Conservation (phyloP, 2,888 invertebrate genomes). For the Leptogaster cylindrica region DNA sequence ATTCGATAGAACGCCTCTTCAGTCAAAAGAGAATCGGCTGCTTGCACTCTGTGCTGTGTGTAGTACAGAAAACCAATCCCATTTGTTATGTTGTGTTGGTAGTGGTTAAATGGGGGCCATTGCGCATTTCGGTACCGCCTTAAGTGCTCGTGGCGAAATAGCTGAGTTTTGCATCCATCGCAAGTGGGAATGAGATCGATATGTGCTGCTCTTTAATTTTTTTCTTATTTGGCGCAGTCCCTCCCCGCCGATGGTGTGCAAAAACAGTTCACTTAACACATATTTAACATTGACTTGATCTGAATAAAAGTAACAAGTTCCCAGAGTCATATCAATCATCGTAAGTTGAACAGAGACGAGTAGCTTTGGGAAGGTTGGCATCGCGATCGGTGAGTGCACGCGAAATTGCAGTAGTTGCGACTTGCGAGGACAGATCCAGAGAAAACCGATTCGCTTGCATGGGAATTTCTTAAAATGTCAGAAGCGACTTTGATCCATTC, state of each 20-base stretch:
- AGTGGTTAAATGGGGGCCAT: constrained; percentile 37
- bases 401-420: not conserved
- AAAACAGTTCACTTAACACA: constrained; percentile 38
- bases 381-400: not conserved
- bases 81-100: constrained; percentile 58
- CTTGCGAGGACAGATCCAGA: no score
- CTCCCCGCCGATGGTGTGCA: constrained; percentile 2
- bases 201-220: constrained; percentile 15
- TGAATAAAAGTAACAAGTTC: constrained; percentile 29
- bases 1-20: constrained; percentile 62
- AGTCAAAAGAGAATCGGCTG: constrained; percentile 49
- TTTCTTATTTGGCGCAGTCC: constrained; percentile 13
- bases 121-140: constrained; percentile 51
- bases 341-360: constrained; percentile 30
- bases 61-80: constrained; percentile 60
- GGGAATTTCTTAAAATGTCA: not conserved
- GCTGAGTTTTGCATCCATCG: constrained; percentile 4
- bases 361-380: constrained; percentile 7
- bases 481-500: not conserved
- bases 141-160: constrained; percentile 24
- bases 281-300: constrained; percentile 35
- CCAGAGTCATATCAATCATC: constrained; percentile 37
- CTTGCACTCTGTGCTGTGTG: constrained; percentile 7
- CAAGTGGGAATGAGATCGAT: not conserved
- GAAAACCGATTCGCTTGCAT: no score